phyloP scores from a whole-genome alignment of 1,140 invertebrate species.

The Tetragonula clypearis region DNA sequence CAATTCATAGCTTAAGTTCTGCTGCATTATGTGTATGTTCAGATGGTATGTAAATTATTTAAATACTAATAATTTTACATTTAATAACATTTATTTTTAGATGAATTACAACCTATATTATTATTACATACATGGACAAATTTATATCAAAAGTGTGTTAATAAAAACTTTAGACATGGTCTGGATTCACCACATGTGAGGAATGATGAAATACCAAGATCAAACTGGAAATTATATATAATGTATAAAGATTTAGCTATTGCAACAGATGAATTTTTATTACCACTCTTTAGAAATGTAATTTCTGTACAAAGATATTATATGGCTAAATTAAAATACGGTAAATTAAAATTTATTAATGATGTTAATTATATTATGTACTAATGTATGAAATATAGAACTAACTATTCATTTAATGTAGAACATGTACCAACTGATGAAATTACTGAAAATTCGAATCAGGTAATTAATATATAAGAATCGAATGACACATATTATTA shows the following conservation, averaged over 20 bases:
- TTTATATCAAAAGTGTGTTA: constrained; percentile 39
- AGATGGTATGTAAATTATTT: constrained; percentile 39
- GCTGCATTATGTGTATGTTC: constrained; percentile 43
- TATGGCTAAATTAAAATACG: constrained; percentile 24
- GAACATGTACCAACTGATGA: not conserved
- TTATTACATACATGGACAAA: constrained; percentile 34
- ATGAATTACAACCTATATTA: constrained; percentile 47
- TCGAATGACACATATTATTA: not conserved
- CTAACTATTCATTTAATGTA: not conserved
- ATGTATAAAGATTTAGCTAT: constrained; percentile 70
- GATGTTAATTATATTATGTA: constrained; percentile 5
- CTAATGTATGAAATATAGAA: not conserved
- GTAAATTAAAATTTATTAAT: constrained; percentile 12
- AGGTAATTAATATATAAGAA: constrained; percentile 12
- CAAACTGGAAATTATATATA: constrained; percentile 59
- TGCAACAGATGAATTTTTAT: constrained; percentile 53
- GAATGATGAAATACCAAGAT: constrained; percentile 14
- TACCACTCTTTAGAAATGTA: constrained; percentile 61
- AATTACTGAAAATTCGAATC: not conserved
- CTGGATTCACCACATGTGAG: not conserved
- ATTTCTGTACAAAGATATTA: constrained; percentile 51
- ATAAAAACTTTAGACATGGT: not conserved
- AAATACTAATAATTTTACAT: not conserved
- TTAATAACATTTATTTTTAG: constrained; percentile 41
- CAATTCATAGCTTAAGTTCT: constrained; percentile 46